Conservation (phyloP, 2,888 invertebrate genomes). For the Hemithea aestivaria region DNA sequence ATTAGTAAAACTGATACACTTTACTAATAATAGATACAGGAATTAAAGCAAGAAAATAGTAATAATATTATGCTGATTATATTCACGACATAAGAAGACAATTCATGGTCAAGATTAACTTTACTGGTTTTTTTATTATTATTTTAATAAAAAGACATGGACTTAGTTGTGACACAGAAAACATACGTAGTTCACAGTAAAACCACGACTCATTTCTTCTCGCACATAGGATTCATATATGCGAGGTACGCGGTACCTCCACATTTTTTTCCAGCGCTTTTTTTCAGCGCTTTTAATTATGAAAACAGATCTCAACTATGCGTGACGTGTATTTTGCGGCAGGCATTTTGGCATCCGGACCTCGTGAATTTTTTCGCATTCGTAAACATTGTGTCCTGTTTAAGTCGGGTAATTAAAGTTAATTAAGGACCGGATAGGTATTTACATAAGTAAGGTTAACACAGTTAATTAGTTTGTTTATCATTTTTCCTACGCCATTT, state of each 20-base stretch:
- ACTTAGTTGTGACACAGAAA: no score
- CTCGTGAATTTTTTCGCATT: constrained; percentile 18
- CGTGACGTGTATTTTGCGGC: constrained; percentile 23
- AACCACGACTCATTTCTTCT: no score
- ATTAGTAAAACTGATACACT: no score
- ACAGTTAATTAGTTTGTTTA: constrained; percentile 8
- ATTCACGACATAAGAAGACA: no score
- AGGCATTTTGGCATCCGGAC: constrained; percentile 8
- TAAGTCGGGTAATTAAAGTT: constrained; percentile 13
- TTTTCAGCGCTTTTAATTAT: constrained; percentile 33
- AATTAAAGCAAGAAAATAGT: no score
- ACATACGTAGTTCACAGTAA: no score
- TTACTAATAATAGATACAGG: no score
- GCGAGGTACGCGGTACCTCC: constrained; percentile 7
- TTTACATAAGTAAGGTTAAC: background rate
- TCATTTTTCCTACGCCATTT: constrained; percentile 4
- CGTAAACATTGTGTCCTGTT: constrained; percentile 17
- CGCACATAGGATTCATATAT: no score
- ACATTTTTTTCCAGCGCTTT: constrained; percentile 20
- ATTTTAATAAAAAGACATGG: no score
- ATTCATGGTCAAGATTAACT: no score
- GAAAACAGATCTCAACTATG: constrained; percentile 28
- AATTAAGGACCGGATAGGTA: constrained; percentile 4
- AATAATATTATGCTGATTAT: no score
- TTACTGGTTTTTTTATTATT: no score